phyloP scores from a whole-genome alignment of 2,113 vertebrate genomes.

The Sterna hirundo region DNA sequence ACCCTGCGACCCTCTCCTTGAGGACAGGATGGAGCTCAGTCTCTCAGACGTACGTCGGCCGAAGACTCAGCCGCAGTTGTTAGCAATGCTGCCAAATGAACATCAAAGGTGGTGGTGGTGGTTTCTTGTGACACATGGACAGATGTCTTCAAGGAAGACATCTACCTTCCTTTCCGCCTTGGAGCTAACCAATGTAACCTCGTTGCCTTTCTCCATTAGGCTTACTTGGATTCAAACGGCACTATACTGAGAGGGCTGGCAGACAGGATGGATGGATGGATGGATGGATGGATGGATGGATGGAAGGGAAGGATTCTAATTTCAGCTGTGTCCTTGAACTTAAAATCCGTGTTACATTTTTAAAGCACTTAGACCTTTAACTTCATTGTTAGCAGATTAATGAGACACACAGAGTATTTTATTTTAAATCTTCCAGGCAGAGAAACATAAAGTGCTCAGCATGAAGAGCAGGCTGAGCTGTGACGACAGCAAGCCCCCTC shows the following conservation, averaged over 20 bases:
- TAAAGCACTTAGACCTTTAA: slow-evolving; percentile 61
- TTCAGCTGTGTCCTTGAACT: slow-evolving; percentile 40
- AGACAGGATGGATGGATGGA: background rate
- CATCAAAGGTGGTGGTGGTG: background rate
- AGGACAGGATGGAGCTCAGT: background rate
- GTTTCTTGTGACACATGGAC: background rate
- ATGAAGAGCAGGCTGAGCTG: slow-evolving; percentile 46
- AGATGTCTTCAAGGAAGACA: slow-evolving; percentile 7
- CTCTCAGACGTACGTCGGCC: background rate
- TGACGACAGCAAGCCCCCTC: slow-evolving; percentile 53
- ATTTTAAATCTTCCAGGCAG: slow-evolving; percentile 61
- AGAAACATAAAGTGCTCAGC: slow-evolving; percentile 61
- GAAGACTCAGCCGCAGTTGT: background rate
- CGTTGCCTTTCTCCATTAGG: background rate
- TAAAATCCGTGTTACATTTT: slow-evolving; percentile 51
- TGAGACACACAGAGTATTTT: slow-evolving; percentile 68
- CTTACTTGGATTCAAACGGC: slow-evolving; percentile 21
- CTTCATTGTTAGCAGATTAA: slow-evolving; percentile 64
- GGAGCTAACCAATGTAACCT: background rate
- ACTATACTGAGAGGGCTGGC: background rate
- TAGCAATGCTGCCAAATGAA: background rate
- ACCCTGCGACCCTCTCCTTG: background rate
- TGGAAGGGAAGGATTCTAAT: slow-evolving; percentile 1
- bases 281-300: background rate
- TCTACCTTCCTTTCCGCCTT: background rate